These are phyloP conservation scores for Vombatus ursinus DNA, from an alignment of 2,113 vertebrate genomes.

Conservation along the genomic window DNA sequence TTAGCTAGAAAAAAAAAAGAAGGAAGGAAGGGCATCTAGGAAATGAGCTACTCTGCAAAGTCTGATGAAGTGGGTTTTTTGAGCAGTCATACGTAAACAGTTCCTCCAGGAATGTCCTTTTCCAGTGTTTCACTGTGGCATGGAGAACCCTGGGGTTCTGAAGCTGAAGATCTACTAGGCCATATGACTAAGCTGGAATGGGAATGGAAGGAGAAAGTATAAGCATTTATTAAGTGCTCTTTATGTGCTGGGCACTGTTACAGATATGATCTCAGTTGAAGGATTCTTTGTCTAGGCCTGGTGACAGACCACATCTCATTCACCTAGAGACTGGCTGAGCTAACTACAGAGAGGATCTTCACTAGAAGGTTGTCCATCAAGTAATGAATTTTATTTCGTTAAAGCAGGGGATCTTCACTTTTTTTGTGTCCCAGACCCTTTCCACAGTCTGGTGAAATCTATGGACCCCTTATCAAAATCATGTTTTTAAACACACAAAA, in stretches of 20 bases:
- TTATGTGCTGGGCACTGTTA: not conserved
- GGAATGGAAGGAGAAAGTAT: not conserved
- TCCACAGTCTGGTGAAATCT: not conserved
- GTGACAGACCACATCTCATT: not conserved
- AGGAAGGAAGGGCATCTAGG: not conserved
- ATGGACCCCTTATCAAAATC: not conserved
- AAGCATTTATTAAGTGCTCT: not conserved
- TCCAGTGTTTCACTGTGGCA: not conserved
- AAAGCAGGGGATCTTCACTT: not conserved
- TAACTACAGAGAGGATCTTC: not conserved
- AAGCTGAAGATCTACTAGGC: not conserved
- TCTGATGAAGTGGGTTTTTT: not conserved
- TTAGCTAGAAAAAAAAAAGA: not conserved
- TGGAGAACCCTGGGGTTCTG: not conserved
- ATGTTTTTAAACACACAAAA: not conserved
- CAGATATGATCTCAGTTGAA: not conserved
- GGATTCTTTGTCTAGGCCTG: not conserved
- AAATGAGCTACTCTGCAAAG: not conserved
- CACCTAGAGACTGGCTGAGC: not conserved
- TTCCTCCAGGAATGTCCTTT: not conserved
- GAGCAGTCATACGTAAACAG: not conserved
- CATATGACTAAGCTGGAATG: not conserved
- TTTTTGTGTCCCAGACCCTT: not conserved
- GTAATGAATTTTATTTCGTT: not conserved
- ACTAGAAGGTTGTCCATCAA: not conserved